phyloP scores from a whole-genome alignment of 2,113 vertebrate species.

The Alethe castanea region DNA sequence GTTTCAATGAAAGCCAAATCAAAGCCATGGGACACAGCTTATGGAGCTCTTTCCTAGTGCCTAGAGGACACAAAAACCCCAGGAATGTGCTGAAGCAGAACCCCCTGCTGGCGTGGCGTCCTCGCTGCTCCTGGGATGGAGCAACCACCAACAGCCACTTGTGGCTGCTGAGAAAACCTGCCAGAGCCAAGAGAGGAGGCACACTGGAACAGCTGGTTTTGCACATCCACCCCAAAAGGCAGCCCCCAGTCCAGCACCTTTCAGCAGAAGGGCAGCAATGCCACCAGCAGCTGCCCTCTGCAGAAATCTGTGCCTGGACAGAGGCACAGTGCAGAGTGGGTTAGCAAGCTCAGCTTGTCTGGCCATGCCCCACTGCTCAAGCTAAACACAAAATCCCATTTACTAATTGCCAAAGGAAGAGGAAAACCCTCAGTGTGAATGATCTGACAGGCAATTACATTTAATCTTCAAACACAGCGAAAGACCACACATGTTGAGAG shows the following conservation, averaged over 20 bases:
- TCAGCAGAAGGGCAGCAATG: background rate
- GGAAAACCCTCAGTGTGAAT: background rate
- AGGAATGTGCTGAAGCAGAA: background rate
- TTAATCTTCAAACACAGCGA: background rate
- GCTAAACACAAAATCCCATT: background rate
- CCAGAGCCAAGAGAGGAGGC: background rate
- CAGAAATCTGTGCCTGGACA: background rate
- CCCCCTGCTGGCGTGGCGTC: background rate
- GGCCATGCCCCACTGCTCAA: background rate
- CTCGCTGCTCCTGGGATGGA: background rate
- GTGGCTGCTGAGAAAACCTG: background rate
- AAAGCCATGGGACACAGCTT: background rate
- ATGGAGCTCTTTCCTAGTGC: background rate
- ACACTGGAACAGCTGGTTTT: background rate
- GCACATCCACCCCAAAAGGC: background rate
- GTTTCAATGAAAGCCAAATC: background rate
- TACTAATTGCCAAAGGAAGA: background rate
- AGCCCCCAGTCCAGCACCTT: background rate
- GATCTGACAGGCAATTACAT: background rate
- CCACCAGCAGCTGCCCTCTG: background rate
- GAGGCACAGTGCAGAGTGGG: rapidly evolving
- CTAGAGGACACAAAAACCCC: background rate
- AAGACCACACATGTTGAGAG: background rate
- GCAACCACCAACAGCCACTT: background rate
- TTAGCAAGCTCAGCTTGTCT: background rate